A percentile compares a stretch with the other conserved stretches of the same genome.
Conservation (phyloP, 2,797 vertebrate species). For the Rhynchotus rufescens region DNA sequence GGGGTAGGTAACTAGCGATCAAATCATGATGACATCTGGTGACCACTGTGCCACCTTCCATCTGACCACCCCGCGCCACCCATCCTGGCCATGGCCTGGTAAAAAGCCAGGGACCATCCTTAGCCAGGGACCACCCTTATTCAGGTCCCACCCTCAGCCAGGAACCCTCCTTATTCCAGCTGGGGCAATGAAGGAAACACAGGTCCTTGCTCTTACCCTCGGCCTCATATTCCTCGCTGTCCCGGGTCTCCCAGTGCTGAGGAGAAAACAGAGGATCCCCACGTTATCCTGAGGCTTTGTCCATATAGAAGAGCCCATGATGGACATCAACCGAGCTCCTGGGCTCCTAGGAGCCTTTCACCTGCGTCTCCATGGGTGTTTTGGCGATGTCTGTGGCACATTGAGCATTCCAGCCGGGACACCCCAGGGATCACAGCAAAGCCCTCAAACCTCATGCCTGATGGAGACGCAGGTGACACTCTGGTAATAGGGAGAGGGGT, state of each 20-base stretch:
- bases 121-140: too few relatives aligned
- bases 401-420: too few relatives aligned
- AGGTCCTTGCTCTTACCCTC: conserved; percentile 77
- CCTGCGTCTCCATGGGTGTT: not conserved
- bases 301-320: not conserved
- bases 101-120: too few relatives aligned
- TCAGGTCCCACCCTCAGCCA: too few relatives aligned
- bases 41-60: not conserved
- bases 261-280: not conserved
- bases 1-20: not conserved
- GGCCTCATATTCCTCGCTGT: conserved; percentile 83
- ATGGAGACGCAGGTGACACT: not conserved
- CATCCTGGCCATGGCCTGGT: too few relatives aligned
- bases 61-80: not conserved
- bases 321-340: not conserved
- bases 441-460: too few relatives aligned
- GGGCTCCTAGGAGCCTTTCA: not conserved
- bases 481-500: not conserved
- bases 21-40: conserved; percentile 20
- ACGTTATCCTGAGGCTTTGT: not conserved
- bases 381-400: too few relatives aligned
- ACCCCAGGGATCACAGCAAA: too few relatives aligned
- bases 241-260: conserved; percentile 77
- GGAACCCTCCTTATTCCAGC: too few relatives aligned
- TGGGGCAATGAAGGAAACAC: not conserved